These are phyloP conservation scores for Abscondita cerata DNA, from an alignment of 2,888 invertebrate genomes.

Conservation along the genomic window DNA sequence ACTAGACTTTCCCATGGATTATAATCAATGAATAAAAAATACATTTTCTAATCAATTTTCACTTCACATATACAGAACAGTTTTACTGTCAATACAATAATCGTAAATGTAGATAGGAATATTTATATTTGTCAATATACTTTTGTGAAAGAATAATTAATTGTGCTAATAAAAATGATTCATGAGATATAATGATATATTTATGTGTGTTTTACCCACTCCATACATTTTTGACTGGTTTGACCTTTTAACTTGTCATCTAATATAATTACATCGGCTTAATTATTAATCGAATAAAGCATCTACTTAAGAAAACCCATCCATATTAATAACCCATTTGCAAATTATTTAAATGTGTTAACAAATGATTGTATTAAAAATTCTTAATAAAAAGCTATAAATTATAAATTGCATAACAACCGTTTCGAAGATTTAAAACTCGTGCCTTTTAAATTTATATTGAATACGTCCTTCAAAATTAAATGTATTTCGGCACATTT, in stretches of 20 bases:
- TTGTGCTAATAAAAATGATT: no score
- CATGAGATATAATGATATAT: no score
- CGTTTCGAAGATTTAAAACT: not conserved
- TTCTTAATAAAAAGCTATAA: not conserved
- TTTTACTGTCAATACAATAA: no score
- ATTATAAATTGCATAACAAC: constrained; percentile 3
- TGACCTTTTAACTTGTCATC: not conserved
- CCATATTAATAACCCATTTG: not conserved
- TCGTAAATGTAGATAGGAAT: no score
- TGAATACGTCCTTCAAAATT: not conserved
- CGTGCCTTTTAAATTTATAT: not conserved
- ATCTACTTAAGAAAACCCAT: not conserved
- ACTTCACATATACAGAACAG: not conserved
- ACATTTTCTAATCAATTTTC: constrained; percentile 10
- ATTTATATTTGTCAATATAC: no score
- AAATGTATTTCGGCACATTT: no score
- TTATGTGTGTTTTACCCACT: no score
- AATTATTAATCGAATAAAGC: not conserved
- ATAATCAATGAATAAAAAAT: constrained; percentile 3
- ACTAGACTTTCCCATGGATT: constrained; percentile 2
- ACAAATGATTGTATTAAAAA: constrained; percentile 5
- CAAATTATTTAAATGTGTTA: constrained; percentile 6
- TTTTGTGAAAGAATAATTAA: no score
- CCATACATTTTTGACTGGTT: not conserved
- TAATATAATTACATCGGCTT: not conserved